A percentile compares a stretch with the other conserved stretches of the same genome.
Conservation (phyloP, 2,888 invertebrate genomes). For the Homarus gammarus region DNA sequence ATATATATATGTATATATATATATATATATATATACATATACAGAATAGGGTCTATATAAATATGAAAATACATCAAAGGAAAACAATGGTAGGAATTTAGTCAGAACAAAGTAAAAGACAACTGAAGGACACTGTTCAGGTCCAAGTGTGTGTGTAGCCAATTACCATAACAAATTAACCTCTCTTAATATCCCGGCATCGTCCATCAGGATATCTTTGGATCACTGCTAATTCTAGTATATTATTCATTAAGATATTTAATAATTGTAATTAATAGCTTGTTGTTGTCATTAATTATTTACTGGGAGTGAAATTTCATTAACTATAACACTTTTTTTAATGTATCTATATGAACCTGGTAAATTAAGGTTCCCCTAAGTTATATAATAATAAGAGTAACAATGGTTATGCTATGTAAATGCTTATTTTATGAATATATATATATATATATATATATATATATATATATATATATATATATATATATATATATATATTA, state of each 20-base stretch:
- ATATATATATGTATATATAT: conserved; percentile 46
- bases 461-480: conserved; percentile 42
- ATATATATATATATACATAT: conserved; percentile 24
- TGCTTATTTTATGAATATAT: too few relatives aligned
- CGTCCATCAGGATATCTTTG: not conserved
- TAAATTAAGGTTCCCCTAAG: conserved; percentile 1
- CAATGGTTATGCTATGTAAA: too few relatives aligned
- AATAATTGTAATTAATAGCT: not conserved
- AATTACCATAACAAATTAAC: not conserved
- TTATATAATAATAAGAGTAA: not conserved
- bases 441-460: too few relatives aligned
- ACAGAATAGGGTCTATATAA: not conserved
- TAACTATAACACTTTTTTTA: conserved; percentile 9
- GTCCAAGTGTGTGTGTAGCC: too few relatives aligned
- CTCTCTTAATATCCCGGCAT: not conserved
- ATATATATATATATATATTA: conserved; percentile 52
- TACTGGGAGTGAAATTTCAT: not conserved
- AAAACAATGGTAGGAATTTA: too few relatives aligned
- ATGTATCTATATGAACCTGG: conserved; percentile 33
- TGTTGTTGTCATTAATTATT: not conserved
- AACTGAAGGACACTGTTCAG: too few relatives aligned
- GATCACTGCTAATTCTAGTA: not conserved
- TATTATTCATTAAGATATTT: conserved; percentile 2
- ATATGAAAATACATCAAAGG: not conserved
- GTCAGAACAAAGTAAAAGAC: too few relatives aligned